Conservation (phyloP, 2,888 invertebrate species). For the Rhagonycha lutea region DNA sequence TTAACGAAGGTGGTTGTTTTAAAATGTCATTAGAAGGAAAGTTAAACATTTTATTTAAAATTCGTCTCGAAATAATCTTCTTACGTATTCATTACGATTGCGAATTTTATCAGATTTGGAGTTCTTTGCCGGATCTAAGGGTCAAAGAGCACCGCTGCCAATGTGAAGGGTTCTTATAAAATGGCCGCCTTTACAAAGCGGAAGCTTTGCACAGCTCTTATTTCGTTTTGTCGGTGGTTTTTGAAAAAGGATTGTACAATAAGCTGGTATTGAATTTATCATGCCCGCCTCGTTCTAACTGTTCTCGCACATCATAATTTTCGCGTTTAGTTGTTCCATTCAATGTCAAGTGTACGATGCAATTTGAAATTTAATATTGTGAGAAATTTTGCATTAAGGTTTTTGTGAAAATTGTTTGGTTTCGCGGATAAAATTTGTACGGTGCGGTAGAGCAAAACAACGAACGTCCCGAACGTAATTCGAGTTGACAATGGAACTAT, state of each 20-base stretch:
- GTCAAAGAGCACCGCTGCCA: slow-evolving; percentile 37
- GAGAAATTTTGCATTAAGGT: neutral
- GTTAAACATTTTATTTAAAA: neutral
- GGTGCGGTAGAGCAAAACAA: neutral
- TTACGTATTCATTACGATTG: slow-evolving; percentile 34
- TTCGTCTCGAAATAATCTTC: slow-evolving; percentile 6
- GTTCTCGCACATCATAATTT: slow-evolving; percentile 11
- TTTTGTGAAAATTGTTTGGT: neutral
- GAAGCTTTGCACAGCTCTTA: slow-evolving; percentile 37
- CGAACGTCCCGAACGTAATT: slow-evolving; percentile 9
- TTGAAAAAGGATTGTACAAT: slow-evolving; percentile 34
- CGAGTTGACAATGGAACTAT: slow-evolving; percentile 20
- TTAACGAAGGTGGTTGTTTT: neutral
- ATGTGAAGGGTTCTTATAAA: slow-evolving; percentile 37
- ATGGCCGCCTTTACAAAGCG: slow-evolving; percentile 36
- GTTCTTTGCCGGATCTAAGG: slow-evolving; percentile 29
- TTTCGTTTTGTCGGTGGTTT: slow-evolving; percentile 37
- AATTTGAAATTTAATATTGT: neutral
- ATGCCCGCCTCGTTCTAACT: slow-evolving; percentile 7
- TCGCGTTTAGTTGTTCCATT: neutral
- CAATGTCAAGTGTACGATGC: neutral
- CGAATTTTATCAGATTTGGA: slow-evolving; percentile 37
- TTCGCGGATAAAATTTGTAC: neutral
- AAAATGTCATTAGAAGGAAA: neutral
- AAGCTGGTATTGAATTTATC: slow-evolving; percentile 27